Evolutionary conservation across 2,888 invertebrate genomes (phyloP).

Genomic region (Gandaritis pyraliata): DNA sequence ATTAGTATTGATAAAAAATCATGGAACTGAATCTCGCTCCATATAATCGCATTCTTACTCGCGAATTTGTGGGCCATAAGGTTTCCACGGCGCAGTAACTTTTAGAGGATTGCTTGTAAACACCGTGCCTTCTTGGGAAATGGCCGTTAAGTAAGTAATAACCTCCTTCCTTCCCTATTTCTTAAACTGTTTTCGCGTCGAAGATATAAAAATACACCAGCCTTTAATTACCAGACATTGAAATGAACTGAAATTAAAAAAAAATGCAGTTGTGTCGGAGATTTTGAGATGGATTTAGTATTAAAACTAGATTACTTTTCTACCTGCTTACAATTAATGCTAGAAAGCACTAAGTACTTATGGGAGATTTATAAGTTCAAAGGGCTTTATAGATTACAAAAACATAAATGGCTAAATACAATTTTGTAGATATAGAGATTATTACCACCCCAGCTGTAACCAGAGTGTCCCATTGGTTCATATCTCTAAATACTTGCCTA

Average conservation of each 20-base stretch:
- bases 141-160: constrained; percentile 31
- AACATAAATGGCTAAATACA: too few relatives aligned
- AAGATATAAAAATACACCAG: constrained; percentile 9
- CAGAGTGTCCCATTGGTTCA: too few relatives aligned
- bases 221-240: background rate
- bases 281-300: too few relatives aligned
- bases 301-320: too few relatives aligned
- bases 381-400: too few relatives aligned
- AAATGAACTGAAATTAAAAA: too few relatives aligned
- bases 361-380: too few relatives aligned
- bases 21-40: background rate
- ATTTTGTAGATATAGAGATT: too few relatives aligned
- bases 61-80: constrained; percentile 15
- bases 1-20: background rate
- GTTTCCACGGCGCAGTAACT: constrained; percentile 27
- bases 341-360: too few relatives aligned
- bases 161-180: constrained; percentile 34
- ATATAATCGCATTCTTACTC: constrained; percentile 13
- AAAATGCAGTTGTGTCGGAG: background rate
- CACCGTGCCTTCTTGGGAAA: constrained; percentile 22
- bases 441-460: background rate
- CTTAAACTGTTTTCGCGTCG: constrained; percentile 11
- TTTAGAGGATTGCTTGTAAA: constrained; percentile 29
- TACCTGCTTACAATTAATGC: too few relatives aligned
- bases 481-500: background rate